Percentiles rank a stretch among this genome's conserved stretches.
Evolutionary conservation across 1,140 invertebrate genomes (phyloP).

Genomic region (Pogonomyrmex barbatus): DNA sequence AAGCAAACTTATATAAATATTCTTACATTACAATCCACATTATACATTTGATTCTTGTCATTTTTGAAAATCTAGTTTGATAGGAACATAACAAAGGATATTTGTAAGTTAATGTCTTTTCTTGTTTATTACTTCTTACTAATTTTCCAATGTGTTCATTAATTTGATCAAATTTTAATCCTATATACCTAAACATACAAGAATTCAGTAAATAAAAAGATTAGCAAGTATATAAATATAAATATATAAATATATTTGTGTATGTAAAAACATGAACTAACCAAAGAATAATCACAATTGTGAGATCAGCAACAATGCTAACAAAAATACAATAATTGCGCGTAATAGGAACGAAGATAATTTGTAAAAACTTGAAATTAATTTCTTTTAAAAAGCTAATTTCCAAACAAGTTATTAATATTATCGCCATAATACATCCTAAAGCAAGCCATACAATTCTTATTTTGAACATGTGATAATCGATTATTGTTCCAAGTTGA

Average conservation of each 20-base stretch:
- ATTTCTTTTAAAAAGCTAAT: not conserved
- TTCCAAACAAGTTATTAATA: not conserved
- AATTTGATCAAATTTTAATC: slow-evolving; percentile 11
- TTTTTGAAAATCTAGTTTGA: not conserved
- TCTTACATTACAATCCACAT: slow-evolving; percentile 30
- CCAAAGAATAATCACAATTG: not conserved
- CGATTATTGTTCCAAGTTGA: not conserved
- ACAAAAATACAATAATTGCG: not conserved
- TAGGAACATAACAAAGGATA: not conserved
- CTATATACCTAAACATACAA: slow-evolving; percentile 4
- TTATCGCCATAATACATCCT: not conserved
- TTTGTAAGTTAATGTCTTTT: not conserved
- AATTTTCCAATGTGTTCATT: not conserved
- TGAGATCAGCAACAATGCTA: not conserved
- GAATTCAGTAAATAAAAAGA: not conserved
- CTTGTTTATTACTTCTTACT: not conserved
- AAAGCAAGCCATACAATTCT: not conserved
- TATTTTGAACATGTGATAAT: not conserved
- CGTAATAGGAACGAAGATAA: not conserved
- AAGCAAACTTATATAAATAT: not conserved
- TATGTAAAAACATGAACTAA: no score
- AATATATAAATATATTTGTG: no score
- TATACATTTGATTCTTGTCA: not conserved
- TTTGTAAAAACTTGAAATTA: not conserved
- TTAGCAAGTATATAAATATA: not conserved